phyloP scores from a whole-genome alignment of 2,113 vertebrate species.

The Anolis sagrei region DNA sequence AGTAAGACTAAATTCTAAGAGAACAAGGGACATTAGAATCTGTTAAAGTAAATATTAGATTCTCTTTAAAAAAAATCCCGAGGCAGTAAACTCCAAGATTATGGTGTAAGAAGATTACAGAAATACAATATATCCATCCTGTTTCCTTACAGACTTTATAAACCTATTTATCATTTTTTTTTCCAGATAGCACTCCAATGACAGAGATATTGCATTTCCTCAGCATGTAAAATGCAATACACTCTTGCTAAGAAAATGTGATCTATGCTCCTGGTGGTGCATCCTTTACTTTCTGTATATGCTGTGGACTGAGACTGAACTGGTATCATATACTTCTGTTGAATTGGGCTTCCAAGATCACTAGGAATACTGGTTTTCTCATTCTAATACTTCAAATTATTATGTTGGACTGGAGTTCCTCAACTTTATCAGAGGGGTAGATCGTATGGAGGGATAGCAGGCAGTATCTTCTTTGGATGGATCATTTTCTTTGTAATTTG shows the following conservation, averaged over 20 bases:
- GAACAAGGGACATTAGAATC: not conserved
- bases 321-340: not conserved
- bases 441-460: not conserved
- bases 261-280: not conserved
- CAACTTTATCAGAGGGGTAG: not conserved
- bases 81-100: not conserved
- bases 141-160: not conserved
- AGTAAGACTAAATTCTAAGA: not conserved
- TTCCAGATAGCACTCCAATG: constrained; percentile 23
- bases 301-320: not conserved
- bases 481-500: not conserved
- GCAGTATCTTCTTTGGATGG: not conserved
- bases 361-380: not conserved
- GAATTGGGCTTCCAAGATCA: not conserved
- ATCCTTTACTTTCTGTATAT: not conserved
- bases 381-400: too few species aligned
- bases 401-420: not conserved
- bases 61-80: not conserved
- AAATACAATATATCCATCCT: constrained; percentile 30
- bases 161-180: constrained; percentile 18
- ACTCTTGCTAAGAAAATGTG: not conserved
- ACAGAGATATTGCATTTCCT: constrained; percentile 17
- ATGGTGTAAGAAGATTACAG: constrained; percentile 16
- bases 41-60: not conserved
- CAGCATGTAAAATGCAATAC: constrained; percentile 1